Base-by-base conservation (phyloP, 2,113 vertebrate genomes). In the Salvelinus sp. region DNA sequence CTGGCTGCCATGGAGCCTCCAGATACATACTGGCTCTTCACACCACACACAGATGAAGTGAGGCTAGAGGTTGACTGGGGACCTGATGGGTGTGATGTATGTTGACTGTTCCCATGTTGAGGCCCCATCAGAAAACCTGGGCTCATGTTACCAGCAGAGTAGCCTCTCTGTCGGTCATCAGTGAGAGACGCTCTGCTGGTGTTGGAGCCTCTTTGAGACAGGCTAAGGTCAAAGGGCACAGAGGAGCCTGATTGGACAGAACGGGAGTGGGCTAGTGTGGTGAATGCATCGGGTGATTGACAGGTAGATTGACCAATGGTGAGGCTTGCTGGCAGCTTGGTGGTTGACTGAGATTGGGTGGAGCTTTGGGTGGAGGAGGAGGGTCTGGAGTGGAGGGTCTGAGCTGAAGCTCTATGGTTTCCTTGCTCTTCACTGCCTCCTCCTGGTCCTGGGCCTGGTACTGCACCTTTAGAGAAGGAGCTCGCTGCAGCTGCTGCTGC, bases 361-460 rank as follows among this genome's bases (percentile, higher is more conserved):
- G 38, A 44, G 38, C 38, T 44, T 44, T 44, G 38, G 7, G 38
- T 76, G 13, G 85, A 83, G 13, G 84, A 90, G 1, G 85, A 76
- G 57, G 78, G 77, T 69, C 75, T 70, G 62, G 79, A 54, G 78
- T 88, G 89, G 10, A 82, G 16, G 25, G 83, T 82, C 47, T 50
- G 73, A n/a, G 75, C 68, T 73, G 77, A 79, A 47, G 85, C 50
- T 18, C 50, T 54, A 54, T 54, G 50, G 50, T 79, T n/a, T 75
- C 83, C 86, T 63, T 76, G 86, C 4, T 93, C 92, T n/a, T 91
- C 86, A 3, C 88, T 81, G 47, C 93, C 91, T 65, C 93, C 93
- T 71, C 93, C 95, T 0, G 95, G 96, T 1, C 95, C 94, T 0
- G 96, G 93, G 63, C 95, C 96, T 0, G 95, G 94, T 62, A 94